Percentiles rank a stretch among this genome's conserved stretches.
Conservation (phyloP, 2,113 vertebrate species). For the Anthoscopus minutus region DNA sequence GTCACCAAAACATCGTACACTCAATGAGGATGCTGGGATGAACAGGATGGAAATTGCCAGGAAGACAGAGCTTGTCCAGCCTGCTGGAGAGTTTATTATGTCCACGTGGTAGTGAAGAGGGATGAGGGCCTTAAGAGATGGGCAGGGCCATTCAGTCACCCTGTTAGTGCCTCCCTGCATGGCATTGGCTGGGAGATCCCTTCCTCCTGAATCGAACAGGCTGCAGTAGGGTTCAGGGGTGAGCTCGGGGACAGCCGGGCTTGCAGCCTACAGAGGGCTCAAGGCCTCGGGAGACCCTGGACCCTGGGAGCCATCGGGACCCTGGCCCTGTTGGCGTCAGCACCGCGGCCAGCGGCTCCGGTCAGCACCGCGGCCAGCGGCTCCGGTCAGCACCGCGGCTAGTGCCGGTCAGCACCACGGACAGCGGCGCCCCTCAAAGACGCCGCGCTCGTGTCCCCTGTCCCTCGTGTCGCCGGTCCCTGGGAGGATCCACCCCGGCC, state of each 20-base stretch:
- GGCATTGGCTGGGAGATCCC: neutral
- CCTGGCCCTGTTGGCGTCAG: rapidly evolving
- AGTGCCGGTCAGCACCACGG: neutral
- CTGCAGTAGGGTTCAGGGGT: rapidly evolving
- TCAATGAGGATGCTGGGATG: neutral
- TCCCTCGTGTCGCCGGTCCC: too few relatives aligned
- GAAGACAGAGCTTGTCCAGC: neutral
- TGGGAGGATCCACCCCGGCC: rapidly evolving
- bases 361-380: neutral
- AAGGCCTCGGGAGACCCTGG: neutral
- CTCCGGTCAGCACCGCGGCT: neutral
- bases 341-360: neutral
- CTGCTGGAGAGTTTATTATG: neutral
- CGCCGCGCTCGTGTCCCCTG: rapidly evolving
- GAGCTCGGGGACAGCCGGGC: neutral
- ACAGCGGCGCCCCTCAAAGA: rapidly evolving
- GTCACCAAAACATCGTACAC: neutral
- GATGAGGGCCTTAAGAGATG: neutral
- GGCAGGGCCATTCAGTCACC: neutral
- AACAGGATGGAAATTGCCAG: neutral
- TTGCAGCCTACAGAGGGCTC: too few relatives aligned
- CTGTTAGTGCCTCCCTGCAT: rapidly evolving
- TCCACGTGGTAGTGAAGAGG: neutral
- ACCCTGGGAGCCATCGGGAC: rapidly evolving
- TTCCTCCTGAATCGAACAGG: neutral